Evolutionary conservation across 2,888 invertebrate genomes (phyloP), one percentile per base, ranked within the genome.

Genomic region (Xestoiulus laeticollis): DNA sequence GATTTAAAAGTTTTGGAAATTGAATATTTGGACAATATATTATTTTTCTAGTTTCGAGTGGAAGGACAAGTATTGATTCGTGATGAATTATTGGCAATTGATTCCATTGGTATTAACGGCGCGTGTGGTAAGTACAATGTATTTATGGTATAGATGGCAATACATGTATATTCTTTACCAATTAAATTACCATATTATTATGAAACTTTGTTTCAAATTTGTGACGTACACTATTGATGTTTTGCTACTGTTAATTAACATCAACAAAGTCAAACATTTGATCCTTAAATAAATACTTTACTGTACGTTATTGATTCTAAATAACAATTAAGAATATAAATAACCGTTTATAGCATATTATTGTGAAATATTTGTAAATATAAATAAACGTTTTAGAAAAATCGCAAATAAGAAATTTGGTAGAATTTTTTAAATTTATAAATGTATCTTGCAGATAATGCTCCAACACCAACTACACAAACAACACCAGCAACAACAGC

Each of bases 51-150:
- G 68, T 68, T 68, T 10, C 68, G 26, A 68, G 22, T 68, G n/a
- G 68, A 68, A 1, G 68, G 68, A 26, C 26, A 68, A 68, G 68
- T 68, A 1, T 8, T 26, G 1, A 26, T 68, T 68, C 6, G 6
- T 22, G 68, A 68, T 10, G 68, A 68, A 68, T 68, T 68, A 68
- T 68, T 68, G 68, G 68, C 22, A 68, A 68, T 68, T 68, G 68
- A 68, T 68, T 22, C 26, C 14, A 68, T 68, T 26, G 68, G 68
- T 22, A 26, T 68, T 10, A 68, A 68, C 12, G 68, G 68, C 10
- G 68, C 68, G 26, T 68, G 68, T 26, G 68, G 68, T 68, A 26
- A 68, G 68, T 22, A 26, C 10, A 8, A 14, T 26, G 12, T 59
- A 8, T 38, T 8, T 38, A 38, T 8, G 38, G 38, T 38, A 38